phyloP scores from a whole-genome alignment of 2,888 invertebrate genomes.

The Pedicia rivosa region DNA sequence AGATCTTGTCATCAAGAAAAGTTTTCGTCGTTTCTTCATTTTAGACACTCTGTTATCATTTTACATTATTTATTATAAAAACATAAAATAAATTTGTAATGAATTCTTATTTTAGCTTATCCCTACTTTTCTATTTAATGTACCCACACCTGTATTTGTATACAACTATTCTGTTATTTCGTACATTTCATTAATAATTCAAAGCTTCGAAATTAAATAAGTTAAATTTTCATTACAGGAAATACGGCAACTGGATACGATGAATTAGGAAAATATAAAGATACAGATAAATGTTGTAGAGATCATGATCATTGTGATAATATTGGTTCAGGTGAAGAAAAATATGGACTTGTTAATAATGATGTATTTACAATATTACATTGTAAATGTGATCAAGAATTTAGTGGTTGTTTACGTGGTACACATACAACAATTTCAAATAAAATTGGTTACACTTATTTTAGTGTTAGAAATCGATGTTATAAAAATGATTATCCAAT shows the following conservation, averaged over 20 bases:
- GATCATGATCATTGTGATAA: slow-evolving; percentile 44
- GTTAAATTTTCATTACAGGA: too few relatives aligned
- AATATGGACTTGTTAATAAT: slow-evolving; percentile 13
- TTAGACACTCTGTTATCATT: too few relatives aligned
- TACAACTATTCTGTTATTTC: too few relatives aligned
- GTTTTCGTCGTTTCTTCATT: too few relatives aligned
- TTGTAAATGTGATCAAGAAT: slow-evolving; percentile 14
- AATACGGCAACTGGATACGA: slow-evolving; percentile 57
- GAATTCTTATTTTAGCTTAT: too few relatives aligned
- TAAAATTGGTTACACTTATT: slow-evolving; percentile 14
- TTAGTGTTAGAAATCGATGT: slow-evolving; percentile 12
- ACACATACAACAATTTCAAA: slow-evolving; percentile 11
- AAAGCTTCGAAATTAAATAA: too few relatives aligned
- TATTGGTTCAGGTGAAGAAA: slow-evolving; percentile 17
- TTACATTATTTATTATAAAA: too few relatives aligned
- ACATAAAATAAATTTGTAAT: too few relatives aligned
- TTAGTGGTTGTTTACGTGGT: slow-evolving; percentile 12
- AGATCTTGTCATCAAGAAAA: too few relatives aligned
- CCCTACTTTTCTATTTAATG: too few relatives aligned
- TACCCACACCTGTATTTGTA: too few relatives aligned
- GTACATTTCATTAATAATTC: too few relatives aligned
- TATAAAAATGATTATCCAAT: slow-evolving; percentile 13
- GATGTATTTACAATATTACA: slow-evolving; percentile 14
- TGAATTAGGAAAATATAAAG: slow-evolving; percentile 59
- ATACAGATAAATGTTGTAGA: slow-evolving; percentile 68